Base-by-base conservation (phyloP, 2,113 vertebrate species). In the Macheiramphus alcinus region DNA sequence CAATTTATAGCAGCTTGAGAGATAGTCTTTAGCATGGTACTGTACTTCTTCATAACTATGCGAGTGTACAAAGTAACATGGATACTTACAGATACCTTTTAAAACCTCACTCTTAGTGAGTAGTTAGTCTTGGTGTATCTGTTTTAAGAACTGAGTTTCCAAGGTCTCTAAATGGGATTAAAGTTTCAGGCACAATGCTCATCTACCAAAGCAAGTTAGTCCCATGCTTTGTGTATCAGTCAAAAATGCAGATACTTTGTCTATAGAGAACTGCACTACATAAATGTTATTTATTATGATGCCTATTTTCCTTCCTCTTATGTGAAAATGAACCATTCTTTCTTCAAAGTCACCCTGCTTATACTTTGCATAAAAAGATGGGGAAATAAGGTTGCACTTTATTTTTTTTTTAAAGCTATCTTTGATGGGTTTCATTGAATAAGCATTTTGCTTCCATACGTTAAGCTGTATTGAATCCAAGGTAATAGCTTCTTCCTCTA, bases 401-500 rank as follows among this genome's bases (percentile, higher is more conserved):
- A 8, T 17, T 17, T 52, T 23, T 38, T 65, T 72, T 80, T 42
- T 5, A 7, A 25, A 72, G 19, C 32, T 45, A 3, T 50, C 48
- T 55, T 48, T 38, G 11, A 0, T 22, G 26, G 2, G 47, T 81
- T 55, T 45, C 15, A 1, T 0, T 32, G 86, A 65, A 10, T 22
- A 2, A 53, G 17, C 11, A 5, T 74, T 79, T 56, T n/a, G 5
- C 25, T 74, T 53, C n/a, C 3, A 3, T 13, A 17, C 6, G 0
- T 32, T 27, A 23, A n/a, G 16, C 45, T 78, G 32, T 50, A 29
- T 32, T 48, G 68, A 47, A 47, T 90, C 25, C 84, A 53, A 53
- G 70, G 48, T 53, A 48, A 25, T 73, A 63, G 93, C 34, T 56
- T 56, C 83, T 93, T 90, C 31, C 23, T 61, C 31, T 87, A 32